Conservation (phyloP, 2,888 invertebrate genomes). For the Hemithea aestivaria region DNA sequence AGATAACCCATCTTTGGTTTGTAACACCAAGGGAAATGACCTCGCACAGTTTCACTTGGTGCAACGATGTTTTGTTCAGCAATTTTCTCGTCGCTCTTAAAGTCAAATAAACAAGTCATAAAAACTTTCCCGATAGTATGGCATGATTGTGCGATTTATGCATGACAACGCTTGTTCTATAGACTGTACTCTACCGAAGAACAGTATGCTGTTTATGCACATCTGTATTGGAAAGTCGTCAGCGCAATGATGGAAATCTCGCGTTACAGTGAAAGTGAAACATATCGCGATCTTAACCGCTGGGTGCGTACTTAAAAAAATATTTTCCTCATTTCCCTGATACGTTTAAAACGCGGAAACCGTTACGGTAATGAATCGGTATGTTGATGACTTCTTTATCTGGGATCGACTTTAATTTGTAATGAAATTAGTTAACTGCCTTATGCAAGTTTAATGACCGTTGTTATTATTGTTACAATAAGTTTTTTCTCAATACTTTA, state of each 20-base stretch:
- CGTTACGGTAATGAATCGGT: conserved; percentile 38
- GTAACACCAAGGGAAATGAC: conserved; percentile 17
- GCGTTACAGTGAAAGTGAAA: conserved; percentile 28
- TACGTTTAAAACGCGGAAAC: conserved; percentile 49
- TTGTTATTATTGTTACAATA: too few relatives aligned
- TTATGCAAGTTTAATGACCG: conserved; percentile 14
- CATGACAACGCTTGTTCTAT: conserved; percentile 54
- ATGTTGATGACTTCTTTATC: conserved; percentile 28
- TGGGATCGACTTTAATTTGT: conserved; percentile 18
- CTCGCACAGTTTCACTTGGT: conserved; percentile 17
- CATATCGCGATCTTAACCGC: conserved; percentile 34
- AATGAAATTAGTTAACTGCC: conserved; percentile 31
- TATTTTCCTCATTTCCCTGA: conserved; percentile 55
- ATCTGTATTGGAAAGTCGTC: conserved; percentile 70
- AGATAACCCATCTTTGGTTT: conserved; percentile 25
- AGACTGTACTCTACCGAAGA: conserved; percentile 40
- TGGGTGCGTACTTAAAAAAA: conserved; percentile 29
- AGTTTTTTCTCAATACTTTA: too few relatives aligned
- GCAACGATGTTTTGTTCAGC: conserved; percentile 6
- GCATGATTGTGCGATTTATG: conserved; percentile 48
- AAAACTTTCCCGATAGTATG: conserved; percentile 53
- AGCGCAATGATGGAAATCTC: conserved; percentile 64
- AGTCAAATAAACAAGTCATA: conserved; percentile 26
- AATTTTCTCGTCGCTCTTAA: conserved; percentile 21
- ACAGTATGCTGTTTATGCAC: conserved; percentile 46